A percentile compares a stretch with the other conserved stretches of the same genome.
These are phyloP conservation scores for Probosciger aterrimus DNA, from an alignment of 2,113 vertebrate species.

Conservation along the genomic window DNA sequence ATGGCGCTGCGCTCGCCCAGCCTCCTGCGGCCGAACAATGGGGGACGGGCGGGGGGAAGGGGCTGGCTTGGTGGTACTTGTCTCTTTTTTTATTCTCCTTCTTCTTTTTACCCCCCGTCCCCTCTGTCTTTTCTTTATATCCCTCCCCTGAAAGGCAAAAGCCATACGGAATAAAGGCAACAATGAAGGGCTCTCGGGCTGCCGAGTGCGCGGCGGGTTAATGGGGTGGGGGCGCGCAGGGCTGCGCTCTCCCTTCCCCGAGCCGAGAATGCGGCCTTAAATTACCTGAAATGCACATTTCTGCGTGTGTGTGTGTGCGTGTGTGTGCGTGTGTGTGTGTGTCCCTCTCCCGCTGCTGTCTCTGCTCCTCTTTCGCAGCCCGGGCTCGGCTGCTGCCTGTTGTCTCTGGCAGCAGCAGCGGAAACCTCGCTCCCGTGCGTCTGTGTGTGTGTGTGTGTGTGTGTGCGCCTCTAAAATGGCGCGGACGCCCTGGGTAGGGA, in stretches of 20 bases:
- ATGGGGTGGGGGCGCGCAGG: background rate
- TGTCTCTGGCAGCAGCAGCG: slow-evolving; percentile 46
- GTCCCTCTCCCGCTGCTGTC: background rate
- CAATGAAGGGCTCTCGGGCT: background rate
- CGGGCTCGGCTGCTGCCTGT: slow-evolving; percentile 30
- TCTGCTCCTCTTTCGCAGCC: slow-evolving; percentile 14
- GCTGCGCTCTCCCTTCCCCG: background rate
- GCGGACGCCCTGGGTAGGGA: background rate
- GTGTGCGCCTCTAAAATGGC: slow-evolving; percentile 59
- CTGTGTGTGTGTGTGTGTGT: background rate
- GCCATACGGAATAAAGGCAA: slow-evolving; percentile 6
- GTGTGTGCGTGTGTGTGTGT: background rate
- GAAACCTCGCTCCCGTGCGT: slow-evolving; percentile 30
- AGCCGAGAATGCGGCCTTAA: background rate
- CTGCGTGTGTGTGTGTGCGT: background rate
- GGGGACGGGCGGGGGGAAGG: slow-evolving; percentile 5
- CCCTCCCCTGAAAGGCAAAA: background rate
- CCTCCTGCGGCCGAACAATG: slow-evolving; percentile 30
- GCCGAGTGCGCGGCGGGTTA: slow-evolving; percentile 3
- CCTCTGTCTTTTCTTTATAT: background rate
- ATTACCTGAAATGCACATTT: slow-evolving; percentile 48
- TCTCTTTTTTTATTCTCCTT: background rate
- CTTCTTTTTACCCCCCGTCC: rapidly evolving
- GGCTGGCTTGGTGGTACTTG: background rate
- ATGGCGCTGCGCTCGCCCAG: slow-evolving; percentile 19